Evolutionary conservation across 2,797 vertebrate species (phyloP), one percentile per base, ranked within the genome.

Genomic region (Corythornis leucogaster): DNA sequence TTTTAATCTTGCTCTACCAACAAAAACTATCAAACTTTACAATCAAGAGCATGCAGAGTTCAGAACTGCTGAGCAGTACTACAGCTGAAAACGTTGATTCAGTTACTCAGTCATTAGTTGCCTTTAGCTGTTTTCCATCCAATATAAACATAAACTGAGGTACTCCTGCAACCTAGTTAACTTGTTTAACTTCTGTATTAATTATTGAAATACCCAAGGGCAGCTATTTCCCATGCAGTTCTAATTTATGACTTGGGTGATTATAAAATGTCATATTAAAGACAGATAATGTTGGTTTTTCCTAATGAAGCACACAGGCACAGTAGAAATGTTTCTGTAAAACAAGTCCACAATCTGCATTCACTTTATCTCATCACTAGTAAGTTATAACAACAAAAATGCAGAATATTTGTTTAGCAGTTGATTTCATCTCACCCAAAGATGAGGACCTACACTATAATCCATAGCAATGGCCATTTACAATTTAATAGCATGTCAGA

Each of bases 141-240:
- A 94, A 40, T 70, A 91, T n/a, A 96, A 97, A 96, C 63, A 92
- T 43, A 93, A 96, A 94, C 92, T 33, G 80, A 92, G 89, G 53
- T 95, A 94, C 94, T 94, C 78, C 88, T 93, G 48, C 68, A 96
- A 84, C 94, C 80, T 87, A 91, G 95, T 96, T 93, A 91, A 89
- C 84, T 88, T 26, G 17, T 95, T 97, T 80, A 93, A 81, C 90
- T 97, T 95, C 88, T 92, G n/a, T 94, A 94, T 96, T 96, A 96
- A 96, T 96, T 97, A 93, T 73, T 94, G 71, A 96, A 94, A 68
- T 88, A 96, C 91, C 91, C 87, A 93, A 94, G 94, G 87, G 76
- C 81, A 96, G 73, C 69, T 94, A 43, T 94, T 96, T 96, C 91
- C 85, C 85, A 73, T 58, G 71, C 76, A 92, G 40, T 87, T 91